phyloP scores from a whole-genome alignment of 2,797 vertebrate genomes.

The Oreochromis mossambicus region DNA sequence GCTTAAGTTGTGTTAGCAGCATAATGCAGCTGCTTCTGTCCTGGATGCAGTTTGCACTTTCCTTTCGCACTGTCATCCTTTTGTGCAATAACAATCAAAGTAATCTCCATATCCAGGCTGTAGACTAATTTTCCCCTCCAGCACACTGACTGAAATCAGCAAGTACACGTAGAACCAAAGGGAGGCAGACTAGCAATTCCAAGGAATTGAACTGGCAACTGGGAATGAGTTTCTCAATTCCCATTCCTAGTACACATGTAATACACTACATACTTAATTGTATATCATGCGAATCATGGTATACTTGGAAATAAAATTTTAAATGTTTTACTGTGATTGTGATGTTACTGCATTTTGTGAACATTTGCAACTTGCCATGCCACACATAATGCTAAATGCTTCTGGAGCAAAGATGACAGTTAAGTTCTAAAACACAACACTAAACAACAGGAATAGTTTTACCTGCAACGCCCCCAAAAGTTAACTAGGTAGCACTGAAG shows the following conservation, averaged over 20 bases:
- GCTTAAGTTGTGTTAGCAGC: neutral
- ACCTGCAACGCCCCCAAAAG: neutral
- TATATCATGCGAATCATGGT: neutral
- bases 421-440: neutral
- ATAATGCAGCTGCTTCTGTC: neutral
- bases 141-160: neutral
- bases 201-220: neutral
- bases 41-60: neutral
- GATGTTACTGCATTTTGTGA: neutral
- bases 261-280: neutral
- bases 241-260: neutral
- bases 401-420: neutral
- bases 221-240: rapidly evolving
- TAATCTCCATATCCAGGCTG: neutral
- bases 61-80: rapidly evolving
- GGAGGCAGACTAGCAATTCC: rapidly evolving
- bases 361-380: neutral
- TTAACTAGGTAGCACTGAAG: neutral
- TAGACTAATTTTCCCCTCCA: rapidly evolving
- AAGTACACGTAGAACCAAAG: rapidly evolving
- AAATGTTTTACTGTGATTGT: neutral
- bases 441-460: neutral
- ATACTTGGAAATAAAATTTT: neutral
- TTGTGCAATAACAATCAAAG: neutral
- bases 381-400: neutral